Conservation (phyloP, 1,140 invertebrate species). For the Oncopodura yosiiana region DNA sequence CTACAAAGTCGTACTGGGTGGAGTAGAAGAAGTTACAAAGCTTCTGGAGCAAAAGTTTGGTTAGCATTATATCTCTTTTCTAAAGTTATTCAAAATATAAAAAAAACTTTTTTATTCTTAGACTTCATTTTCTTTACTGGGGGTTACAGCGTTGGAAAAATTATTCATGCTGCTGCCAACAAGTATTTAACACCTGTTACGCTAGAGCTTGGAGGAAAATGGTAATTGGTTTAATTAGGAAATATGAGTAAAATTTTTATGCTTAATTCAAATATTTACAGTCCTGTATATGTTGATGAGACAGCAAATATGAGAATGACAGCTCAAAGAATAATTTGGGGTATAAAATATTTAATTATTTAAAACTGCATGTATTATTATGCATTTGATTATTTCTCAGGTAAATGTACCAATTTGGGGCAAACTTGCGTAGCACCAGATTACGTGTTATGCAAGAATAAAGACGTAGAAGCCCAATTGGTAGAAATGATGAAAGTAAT, state of each 20-base stretch:
- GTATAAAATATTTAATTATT: slow-evolving; percentile 44
- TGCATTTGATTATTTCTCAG: too few relatives aligned
- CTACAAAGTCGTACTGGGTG: slow-evolving; percentile 24
- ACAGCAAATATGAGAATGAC: slow-evolving; percentile 38
- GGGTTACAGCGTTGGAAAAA: slow-evolving; percentile 45
- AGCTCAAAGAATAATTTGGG: slow-evolving; percentile 48
- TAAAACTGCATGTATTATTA: neutral
- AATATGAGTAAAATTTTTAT: neutral
- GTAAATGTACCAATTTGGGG: slow-evolving; percentile 45
- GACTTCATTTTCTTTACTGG: slow-evolving; percentile 60
- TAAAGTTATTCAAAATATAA: too few relatives aligned
- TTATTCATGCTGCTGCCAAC: slow-evolving; percentile 50
- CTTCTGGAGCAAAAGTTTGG: slow-evolving; percentile 52
- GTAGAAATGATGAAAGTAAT: slow-evolving; percentile 37
- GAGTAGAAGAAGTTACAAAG: slow-evolving; percentile 42
- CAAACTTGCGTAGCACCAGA: slow-evolving; percentile 61
- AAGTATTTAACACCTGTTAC: slow-evolving; percentile 53
- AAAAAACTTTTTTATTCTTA: too few relatives aligned
- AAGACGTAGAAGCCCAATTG: slow-evolving; percentile 37
- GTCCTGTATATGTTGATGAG: slow-evolving; percentile 42
- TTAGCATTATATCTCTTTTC: too few relatives aligned
- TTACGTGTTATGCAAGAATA: slow-evolving; percentile 49
- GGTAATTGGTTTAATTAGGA: too few relatives aligned
- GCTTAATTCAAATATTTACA: slow-evolving; percentile 23
- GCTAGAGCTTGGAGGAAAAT: slow-evolving; percentile 57